Percentiles rank a stretch among this genome's conserved stretches.
These are phyloP conservation scores for Caenorhabditis auriculariae DNA, from an alignment of 2,888 invertebrate species.

Conservation along the genomic window DNA sequence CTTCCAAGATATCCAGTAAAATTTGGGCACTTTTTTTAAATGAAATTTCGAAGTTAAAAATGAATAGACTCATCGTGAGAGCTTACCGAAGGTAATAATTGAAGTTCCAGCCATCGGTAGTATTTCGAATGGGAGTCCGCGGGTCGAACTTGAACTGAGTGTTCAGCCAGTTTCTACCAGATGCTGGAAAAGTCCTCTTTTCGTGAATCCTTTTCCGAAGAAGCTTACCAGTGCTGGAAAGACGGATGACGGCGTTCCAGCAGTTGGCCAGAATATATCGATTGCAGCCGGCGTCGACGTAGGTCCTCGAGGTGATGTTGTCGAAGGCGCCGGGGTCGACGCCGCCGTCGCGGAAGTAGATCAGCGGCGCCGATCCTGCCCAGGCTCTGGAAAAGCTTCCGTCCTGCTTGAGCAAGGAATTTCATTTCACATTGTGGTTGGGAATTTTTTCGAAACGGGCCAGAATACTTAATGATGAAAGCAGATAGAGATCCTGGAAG, in stretches of 20 bases:
- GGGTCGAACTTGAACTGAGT: conserved; percentile 30
- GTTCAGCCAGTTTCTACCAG: conserved; percentile 26
- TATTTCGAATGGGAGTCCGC: conserved; percentile 13
- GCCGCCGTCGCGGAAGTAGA: conserved; percentile 75
- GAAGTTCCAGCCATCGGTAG: conserved; percentile 16
- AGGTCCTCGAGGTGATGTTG: conserved; percentile 72
- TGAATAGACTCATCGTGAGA: too few species aligned
- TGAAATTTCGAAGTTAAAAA: too few species aligned
- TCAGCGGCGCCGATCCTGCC: conserved; percentile 90
- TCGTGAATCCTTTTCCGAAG: too few species aligned
- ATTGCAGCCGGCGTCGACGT: conserved; percentile 65
- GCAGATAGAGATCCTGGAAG: too few species aligned
- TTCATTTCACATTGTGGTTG: too few species aligned
- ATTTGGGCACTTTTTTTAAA: too few species aligned
- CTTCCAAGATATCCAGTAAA: too few species aligned
- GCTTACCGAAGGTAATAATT: conserved; percentile 10
- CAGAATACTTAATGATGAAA: background rate
- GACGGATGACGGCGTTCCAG: conserved; percentile 74
- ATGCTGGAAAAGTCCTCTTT: conserved; percentile 9
- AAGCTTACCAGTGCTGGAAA: conserved; percentile 68
- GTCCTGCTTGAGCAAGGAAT: too few species aligned
- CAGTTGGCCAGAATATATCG: conserved; percentile 75
- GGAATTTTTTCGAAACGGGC: background rate
- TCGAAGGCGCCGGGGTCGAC: conserved; percentile 44
- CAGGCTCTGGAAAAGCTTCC: conserved; percentile 73